Percentiles rank a stretch among this genome's conserved stretches.
Conservation (phyloP, 2,797 vertebrate genomes). For the Dendrocincla tyrannina region DNA sequence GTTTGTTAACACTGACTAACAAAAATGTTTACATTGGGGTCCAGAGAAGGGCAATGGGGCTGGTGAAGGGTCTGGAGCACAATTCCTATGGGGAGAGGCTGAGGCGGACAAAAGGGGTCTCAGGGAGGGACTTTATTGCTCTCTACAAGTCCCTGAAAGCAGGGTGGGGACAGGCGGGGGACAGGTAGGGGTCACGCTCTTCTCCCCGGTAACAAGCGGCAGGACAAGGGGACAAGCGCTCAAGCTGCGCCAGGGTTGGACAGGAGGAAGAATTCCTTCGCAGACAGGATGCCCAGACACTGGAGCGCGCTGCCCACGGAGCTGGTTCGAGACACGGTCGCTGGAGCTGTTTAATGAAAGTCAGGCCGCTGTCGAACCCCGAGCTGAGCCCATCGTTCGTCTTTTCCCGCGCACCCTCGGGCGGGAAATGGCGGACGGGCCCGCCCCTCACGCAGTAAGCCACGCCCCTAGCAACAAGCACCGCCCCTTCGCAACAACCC, state of each 20-base stretch:
- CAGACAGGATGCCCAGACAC: neutral
- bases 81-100: rapidly evolving
- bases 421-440: neutral
- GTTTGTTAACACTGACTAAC: neutral
- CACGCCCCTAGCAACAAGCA: neutral
- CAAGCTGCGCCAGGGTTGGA: rapidly evolving
- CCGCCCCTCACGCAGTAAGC: too few relatives aligned
- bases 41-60: neutral
- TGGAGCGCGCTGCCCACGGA: rapidly evolving
- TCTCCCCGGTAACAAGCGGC: neutral
- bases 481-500: neutral
- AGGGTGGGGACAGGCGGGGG: neutral
- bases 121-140: rapidly evolving
- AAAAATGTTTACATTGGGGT: neutral
- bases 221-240: rapidly evolving
- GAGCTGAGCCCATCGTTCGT: neutral
- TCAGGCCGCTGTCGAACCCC: too few relatives aligned
- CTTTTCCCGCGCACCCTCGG: neutral
- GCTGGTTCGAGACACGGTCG: rapidly evolving
- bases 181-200: rapidly evolving
- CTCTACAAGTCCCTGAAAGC: neutral
- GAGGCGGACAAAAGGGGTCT: neutral
- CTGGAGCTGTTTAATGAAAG: too few relatives aligned
- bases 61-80: neutral
- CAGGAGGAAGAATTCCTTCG: neutral